These are phyloP conservation scores for Phoeniculus purpureus DNA, from an alignment of 2,797 vertebrate genomes.

Conservation along the genomic window DNA sequence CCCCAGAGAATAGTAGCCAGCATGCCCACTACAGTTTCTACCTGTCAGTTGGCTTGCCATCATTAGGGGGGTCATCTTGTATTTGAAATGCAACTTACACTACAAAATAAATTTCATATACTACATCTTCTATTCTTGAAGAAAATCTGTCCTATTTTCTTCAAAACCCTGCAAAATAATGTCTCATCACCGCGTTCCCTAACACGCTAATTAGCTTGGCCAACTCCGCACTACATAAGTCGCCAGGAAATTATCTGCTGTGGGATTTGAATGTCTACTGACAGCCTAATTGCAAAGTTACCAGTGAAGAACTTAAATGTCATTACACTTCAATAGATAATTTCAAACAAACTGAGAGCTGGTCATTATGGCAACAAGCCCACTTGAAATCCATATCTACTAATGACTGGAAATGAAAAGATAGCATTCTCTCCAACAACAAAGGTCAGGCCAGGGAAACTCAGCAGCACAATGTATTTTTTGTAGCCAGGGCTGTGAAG, in stretches of 20 bases:
- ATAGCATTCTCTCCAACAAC: neutral
- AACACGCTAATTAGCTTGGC: neutral
- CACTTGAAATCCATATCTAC: neutral
- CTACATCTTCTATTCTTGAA: no score
- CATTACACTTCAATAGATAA: neutral
- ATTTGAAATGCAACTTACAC: neutral
- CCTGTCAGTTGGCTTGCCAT: neutral
- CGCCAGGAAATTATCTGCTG: neutral
- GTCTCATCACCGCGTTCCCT: neutral
- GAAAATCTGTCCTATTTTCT: neutral
- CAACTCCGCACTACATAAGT: neutral
- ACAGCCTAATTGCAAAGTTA: neutral
- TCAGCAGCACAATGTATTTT: slow-evolving; percentile 26
- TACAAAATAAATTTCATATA: neutral
- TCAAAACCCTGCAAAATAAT: neutral
- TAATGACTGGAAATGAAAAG: slow-evolving; percentile 5
- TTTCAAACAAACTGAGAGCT: neutral
- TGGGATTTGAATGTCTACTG: neutral
- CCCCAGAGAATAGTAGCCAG: neutral
- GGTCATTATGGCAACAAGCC: neutral
- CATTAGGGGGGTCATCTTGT: rapidly evolving
- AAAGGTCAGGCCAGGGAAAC: neutral
- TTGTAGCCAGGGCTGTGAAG: slow-evolving; percentile 27
- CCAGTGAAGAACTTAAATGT: neutral
- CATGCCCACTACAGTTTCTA: neutral